Percentiles rank a stretch among this genome's conserved stretches.
Evolutionary conservation across 2,113 vertebrate genomes (phyloP).

Genomic region (Shinisaurus crocodilurus): DNA sequence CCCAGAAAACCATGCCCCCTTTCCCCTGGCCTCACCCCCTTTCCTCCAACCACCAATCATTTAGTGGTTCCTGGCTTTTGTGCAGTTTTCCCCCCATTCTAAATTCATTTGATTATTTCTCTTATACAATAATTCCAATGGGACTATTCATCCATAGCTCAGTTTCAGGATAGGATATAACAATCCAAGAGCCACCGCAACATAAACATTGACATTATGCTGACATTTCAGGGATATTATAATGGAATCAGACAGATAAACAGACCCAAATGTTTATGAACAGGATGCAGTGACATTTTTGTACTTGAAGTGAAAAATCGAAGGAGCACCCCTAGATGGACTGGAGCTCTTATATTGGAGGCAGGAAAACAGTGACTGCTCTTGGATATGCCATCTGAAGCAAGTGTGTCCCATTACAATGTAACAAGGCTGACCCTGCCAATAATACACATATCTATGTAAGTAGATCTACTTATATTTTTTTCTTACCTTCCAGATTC

Average conservation of each 20-base stretch:
- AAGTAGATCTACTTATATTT: background rate
- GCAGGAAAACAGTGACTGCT: background rate
- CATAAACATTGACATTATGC: background rate
- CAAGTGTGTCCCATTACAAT: background rate
- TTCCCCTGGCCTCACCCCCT: too few species aligned
- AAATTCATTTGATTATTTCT: background rate
- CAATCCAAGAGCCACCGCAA: background rate
- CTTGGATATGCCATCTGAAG: background rate
- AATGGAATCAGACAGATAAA: background rate
- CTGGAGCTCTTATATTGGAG: background rate
- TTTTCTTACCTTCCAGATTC: slow-evolving; percentile 94
- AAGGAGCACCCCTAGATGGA: background rate
- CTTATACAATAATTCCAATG: background rate
- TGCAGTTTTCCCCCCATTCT: too few species aligned
- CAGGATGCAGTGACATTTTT: background rate
- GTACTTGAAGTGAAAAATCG: background rate
- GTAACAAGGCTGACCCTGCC: background rate
- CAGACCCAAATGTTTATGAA: background rate
- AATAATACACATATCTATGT: background rate
- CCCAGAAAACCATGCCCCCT: too few species aligned
- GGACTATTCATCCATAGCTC: background rate
- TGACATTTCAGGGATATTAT: background rate
- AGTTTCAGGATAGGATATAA: background rate
- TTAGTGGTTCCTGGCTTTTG: too few species aligned
- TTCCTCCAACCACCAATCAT: too few species aligned